phyloP scores from a whole-genome alignment of 2,888 invertebrate genomes.

The Cerceris rybyensis region DNA sequence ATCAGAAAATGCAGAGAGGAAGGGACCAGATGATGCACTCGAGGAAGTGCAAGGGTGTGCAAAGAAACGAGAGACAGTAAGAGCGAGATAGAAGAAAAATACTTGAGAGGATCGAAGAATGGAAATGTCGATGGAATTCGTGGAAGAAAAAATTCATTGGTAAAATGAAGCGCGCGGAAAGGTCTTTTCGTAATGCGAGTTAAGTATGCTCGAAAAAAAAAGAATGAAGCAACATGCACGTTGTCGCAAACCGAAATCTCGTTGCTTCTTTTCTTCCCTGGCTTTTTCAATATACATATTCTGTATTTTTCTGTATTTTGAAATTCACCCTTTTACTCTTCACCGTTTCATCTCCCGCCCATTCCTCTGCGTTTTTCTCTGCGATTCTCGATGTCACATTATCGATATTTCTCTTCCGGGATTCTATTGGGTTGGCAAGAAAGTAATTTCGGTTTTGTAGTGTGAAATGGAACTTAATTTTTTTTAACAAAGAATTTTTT shows the following conservation, averaged over 20 bases:
- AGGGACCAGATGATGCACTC: neutral
- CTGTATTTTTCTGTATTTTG: neutral
- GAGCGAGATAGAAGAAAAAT: neutral
- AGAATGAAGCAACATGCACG: conserved; percentile 23
- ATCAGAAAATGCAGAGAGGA: conserved; percentile 8
- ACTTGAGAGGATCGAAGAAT: neutral
- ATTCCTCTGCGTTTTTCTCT: neutral
- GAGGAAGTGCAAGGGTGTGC: neutral
- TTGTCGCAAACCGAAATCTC: conserved; percentile 17
- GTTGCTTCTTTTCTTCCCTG: conserved; percentile 2
- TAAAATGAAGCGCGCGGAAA: conserved; percentile 2
- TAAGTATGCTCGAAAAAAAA: conserved; percentile 39
- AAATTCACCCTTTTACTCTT: neutral
- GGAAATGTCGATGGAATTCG: conserved; percentile 5
- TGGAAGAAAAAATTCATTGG: conserved; percentile 13
- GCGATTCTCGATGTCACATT: neutral
- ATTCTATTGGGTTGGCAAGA: too few species aligned
- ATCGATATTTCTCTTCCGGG: neutral
- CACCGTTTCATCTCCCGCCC: neutral
- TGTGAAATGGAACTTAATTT: too few species aligned
- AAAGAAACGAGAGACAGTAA: neutral
- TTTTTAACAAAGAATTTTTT: too few species aligned
- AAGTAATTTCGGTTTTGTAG: too few species aligned
- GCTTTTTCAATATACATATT: neutral
- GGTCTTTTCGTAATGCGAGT: conserved; percentile 44